Evolutionary conservation across 2,888 invertebrate genomes (phyloP).

Genomic region (Drosophila paramelanica): DNA sequence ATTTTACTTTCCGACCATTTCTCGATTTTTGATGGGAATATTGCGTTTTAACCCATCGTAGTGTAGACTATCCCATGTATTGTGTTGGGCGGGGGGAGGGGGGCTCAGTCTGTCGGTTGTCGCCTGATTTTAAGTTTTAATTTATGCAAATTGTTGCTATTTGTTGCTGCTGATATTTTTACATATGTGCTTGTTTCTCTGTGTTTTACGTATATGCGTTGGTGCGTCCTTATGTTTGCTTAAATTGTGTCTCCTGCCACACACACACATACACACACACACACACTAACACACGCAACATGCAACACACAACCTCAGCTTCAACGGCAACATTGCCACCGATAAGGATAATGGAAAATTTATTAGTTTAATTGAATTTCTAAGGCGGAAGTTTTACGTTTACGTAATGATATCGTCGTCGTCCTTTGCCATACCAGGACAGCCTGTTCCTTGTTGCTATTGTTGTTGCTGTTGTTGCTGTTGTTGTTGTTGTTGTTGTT

Average conservation of each 20-base stretch:
- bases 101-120: conserved; percentile 25
- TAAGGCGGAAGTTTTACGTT: conserved; percentile 81
- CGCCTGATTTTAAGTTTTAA: conserved; percentile 80
- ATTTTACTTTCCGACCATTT: neutral
- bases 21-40: neutral
- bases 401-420: conserved; percentile 73
- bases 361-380: conserved; percentile 84
- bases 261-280: conserved; percentile 20
- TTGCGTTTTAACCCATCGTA: conserved; percentile 2
- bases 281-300: conserved; percentile 26
- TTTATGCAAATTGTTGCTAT: conserved; percentile 83
- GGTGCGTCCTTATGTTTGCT: conserved; percentile 59
- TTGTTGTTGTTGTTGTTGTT: conserved; percentile 31
- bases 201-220: conserved; percentile 4
- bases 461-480: conserved; percentile 28
- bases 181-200: conserved; percentile 39
- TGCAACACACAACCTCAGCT: conserved; percentile 39
- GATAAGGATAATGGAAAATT: conserved; percentile 82
- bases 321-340: conserved; percentile 58
- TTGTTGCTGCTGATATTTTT: conserved; percentile 54
- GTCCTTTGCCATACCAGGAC: conserved; percentile 13
- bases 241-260: conserved; percentile 50
- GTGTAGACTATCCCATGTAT: neutral
- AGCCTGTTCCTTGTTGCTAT: conserved; percentile 28
- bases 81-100: neutral